Evolutionary conservation across 2,888 invertebrate species (phyloP).

Genomic region (Dasysyrphus albostriatus): DNA sequence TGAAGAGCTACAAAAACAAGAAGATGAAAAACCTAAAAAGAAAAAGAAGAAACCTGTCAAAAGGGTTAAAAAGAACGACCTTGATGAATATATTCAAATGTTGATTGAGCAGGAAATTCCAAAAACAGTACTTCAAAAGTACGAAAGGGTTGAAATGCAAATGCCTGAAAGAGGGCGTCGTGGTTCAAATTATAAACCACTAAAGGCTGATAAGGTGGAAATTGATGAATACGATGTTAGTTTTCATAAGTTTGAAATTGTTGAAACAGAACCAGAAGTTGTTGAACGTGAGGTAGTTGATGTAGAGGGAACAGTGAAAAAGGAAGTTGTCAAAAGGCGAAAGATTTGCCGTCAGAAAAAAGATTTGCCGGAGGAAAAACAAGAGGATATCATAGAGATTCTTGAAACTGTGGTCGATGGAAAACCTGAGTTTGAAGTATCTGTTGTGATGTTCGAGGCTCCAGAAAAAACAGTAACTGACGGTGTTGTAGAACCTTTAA

Average conservation of each 20-base stretch:
- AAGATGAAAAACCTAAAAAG: slow-evolving; percentile 73
- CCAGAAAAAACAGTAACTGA: slow-evolving; percentile 68
- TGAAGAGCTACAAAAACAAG: slow-evolving; percentile 61
- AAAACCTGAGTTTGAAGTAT: slow-evolving; percentile 83
- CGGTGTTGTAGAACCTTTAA: slow-evolving; percentile 73
- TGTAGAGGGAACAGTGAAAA: slow-evolving; percentile 78
- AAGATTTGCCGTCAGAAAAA: slow-evolving; percentile 81
- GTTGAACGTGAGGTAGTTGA: slow-evolving; percentile 77
- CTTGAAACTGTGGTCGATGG: slow-evolving; percentile 82
- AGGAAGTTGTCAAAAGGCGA: slow-evolving; percentile 80
- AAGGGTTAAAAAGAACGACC: slow-evolving; percentile 80
- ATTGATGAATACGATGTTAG: slow-evolving; percentile 52
- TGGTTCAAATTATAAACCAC: slow-evolving; percentile 78
- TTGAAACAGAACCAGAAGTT: slow-evolving; percentile 79
- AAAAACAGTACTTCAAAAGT: slow-evolving; percentile 83
- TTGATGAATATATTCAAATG: slow-evolving; percentile 83
- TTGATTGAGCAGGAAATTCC: slow-evolving; percentile 83
- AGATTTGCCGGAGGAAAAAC: slow-evolving; percentile 80
- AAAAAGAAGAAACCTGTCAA: slow-evolving; percentile 80
- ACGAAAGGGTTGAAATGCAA: slow-evolving; percentile 82
- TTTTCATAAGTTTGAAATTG: slow-evolving; percentile 78
- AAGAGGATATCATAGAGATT: slow-evolving; percentile 84
- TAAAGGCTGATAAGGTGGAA: slow-evolving; percentile 79
- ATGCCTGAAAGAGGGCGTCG: slow-evolving; percentile 81
- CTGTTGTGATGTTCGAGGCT: slow-evolving; percentile 82